phyloP scores from a whole-genome alignment of 2,888 invertebrate species.

The Idaea biselata region DNA sequence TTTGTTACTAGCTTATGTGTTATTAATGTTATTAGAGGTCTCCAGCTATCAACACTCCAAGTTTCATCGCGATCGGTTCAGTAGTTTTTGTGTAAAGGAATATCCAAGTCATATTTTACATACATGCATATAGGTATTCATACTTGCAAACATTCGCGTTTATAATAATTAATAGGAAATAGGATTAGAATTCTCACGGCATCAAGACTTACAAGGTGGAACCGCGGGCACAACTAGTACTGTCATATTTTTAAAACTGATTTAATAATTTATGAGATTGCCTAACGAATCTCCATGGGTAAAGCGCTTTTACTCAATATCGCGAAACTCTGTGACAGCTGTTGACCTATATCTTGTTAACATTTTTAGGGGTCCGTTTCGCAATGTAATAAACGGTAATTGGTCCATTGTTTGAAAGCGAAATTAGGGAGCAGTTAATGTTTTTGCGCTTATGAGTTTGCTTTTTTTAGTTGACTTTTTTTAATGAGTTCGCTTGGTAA shows the following conservation, averaged over 20 bases:
- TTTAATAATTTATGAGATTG: slow-evolving; percentile 29
- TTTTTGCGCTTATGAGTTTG: slow-evolving; percentile 1
- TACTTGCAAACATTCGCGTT: no score
- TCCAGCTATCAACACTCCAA: no score
- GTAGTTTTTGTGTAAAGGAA: no score
- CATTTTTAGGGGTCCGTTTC: slow-evolving; percentile 19
- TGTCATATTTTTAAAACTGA: slow-evolving; percentile 23
- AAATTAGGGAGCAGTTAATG: not conserved
- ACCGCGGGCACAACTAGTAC: no score
- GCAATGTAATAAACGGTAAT: not conserved
- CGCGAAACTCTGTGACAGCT: slow-evolving; percentile 26
- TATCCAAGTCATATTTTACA: no score
- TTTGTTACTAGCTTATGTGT: no score
- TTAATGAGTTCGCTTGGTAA: not conserved
- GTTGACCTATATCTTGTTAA: slow-evolving; percentile 25
- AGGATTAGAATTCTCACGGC: no score
- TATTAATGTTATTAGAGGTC: no score
- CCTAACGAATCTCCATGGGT: slow-evolving; percentile 23
- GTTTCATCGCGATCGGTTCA: no score
- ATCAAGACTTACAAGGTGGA: no score
- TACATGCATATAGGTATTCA: no score
- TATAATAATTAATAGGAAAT: no score
- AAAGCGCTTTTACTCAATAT: slow-evolving; percentile 25
- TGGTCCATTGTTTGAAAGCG: not conserved
- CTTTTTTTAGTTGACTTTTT: not conserved